Percentiles rank a stretch among this genome's conserved stretches.
phyloP scores from a whole-genome alignment of 1,140 invertebrate species.

The Zaprionus camerounensis region DNA sequence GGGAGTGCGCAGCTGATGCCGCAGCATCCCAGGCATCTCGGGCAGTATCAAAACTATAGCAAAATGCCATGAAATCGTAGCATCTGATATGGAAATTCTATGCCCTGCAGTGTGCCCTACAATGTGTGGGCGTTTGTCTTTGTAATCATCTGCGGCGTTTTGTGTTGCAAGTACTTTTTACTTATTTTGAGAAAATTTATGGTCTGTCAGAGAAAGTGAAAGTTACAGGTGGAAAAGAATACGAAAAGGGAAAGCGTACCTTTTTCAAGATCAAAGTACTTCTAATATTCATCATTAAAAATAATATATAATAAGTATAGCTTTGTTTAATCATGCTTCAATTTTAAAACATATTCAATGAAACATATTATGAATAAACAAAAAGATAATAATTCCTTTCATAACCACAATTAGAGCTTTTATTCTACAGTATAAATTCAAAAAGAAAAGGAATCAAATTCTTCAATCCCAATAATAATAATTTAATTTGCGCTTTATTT shows the following conservation, averaged over 20 bases:
- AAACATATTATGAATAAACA: fast-evolving
- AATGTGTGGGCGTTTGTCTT: slow-evolving; percentile 66
- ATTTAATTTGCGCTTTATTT: too few species aligned
- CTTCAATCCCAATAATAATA: too few species aligned
- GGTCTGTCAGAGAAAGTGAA: slow-evolving; percentile 58
- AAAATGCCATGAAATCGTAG: slow-evolving; percentile 73
- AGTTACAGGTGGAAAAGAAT: slow-evolving; percentile 36
- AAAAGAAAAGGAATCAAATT: too few species aligned
- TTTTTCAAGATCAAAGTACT: neutral
- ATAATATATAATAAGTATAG: too few species aligned
- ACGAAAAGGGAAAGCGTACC: neutral
- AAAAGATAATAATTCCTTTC: too few species aligned
- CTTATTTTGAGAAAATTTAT: slow-evolving; percentile 30
- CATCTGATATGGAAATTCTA: slow-evolving; percentile 53
- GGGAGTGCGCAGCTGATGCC: slow-evolving; percentile 58
- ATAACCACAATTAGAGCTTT: too few species aligned
- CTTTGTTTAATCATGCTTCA: too few species aligned
- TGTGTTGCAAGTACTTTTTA: slow-evolving; percentile 30
- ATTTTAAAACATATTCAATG: too few species aligned
- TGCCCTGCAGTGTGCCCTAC: neutral
- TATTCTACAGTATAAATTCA: too few species aligned
- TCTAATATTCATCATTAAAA: neutral
- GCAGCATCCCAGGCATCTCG: slow-evolving; percentile 51
- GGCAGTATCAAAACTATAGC: slow-evolving; percentile 65
- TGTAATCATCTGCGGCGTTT: slow-evolving; percentile 59